Conservation (phyloP, 2,113 vertebrate genomes). For the Oriolus oriolus region DNA sequence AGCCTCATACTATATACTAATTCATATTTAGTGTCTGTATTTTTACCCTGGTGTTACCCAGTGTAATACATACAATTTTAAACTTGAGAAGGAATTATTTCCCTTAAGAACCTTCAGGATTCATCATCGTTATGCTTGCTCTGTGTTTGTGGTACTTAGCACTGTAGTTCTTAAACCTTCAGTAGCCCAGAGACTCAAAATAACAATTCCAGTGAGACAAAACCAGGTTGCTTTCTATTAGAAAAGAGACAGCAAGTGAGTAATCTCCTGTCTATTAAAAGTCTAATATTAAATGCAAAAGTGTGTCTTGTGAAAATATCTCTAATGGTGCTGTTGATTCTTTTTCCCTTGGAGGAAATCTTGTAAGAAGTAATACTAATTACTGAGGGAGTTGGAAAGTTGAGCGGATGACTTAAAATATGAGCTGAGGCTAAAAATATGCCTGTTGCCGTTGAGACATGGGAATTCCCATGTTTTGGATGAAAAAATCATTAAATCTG, state of each 20-base stretch:
- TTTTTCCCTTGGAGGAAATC: neutral
- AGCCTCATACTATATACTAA: too few species aligned
- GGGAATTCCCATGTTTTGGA: neutral
- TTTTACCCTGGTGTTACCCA: neutral
- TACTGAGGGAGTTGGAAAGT: neutral
- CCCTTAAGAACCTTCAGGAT: neutral
- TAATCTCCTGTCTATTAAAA: conserved; percentile 30
- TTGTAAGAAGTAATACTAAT: neutral
- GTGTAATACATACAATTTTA: neutral
- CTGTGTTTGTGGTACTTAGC: neutral
- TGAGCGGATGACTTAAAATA: neutral
- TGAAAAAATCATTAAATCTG: neutral
- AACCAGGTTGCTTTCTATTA: neutral
- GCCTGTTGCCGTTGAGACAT: neutral
- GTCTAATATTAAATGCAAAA: conserved; percentile 19
- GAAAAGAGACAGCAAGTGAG: neutral
- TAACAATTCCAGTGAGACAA: neutral
- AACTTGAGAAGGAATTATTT: neutral
- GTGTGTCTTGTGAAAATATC: neutral
- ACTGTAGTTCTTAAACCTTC: neutral
- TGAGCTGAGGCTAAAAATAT: neutral
- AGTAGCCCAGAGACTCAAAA: neutral
- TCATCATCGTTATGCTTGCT: neutral
- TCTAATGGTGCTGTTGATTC: conserved; percentile 5
- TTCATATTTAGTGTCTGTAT: neutral